phyloP scores from a whole-genome alignment of 2,113 vertebrate genomes.

The Hymenochirus boettgeri region DNA sequence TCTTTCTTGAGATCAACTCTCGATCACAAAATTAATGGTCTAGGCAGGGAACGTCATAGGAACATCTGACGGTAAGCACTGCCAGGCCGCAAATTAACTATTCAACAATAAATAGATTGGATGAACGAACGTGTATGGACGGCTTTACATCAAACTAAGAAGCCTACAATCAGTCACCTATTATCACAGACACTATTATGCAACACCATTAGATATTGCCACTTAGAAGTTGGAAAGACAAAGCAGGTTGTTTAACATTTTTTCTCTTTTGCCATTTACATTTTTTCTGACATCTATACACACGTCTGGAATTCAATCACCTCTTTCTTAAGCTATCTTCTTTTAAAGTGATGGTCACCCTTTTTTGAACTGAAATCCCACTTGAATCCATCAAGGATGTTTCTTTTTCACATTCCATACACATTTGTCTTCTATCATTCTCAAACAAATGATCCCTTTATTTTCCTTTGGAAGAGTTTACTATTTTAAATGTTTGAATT shows the following conservation, averaged over 20 bases:
- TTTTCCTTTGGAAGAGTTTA: slow-evolving; percentile 36
- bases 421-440: slow-evolving; percentile 19
- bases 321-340: slow-evolving; percentile 11
- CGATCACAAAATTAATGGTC: too few relatives aligned
- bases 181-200: neutral
- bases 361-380: slow-evolving; percentile 13
- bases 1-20: too few relatives aligned
- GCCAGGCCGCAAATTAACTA: too few relatives aligned
- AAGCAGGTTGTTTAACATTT: slow-evolving; percentile 5
- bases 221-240: neutral
- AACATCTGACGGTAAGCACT: too few relatives aligned
- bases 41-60: too few relatives aligned
- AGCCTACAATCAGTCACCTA: too few relatives aligned
- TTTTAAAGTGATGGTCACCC: slow-evolving; percentile 26
- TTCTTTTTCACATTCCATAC: slow-evolving; percentile 37
- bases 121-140: too few relatives aligned
- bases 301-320: slow-evolving; percentile 19
- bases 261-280: slow-evolving; percentile 12
- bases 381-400: slow-evolving; percentile 27
- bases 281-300: slow-evolving; percentile 19
- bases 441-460: slow-evolving; percentile 35
- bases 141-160: too few relatives aligned
- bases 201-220: neutral
- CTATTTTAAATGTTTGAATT: too few relatives aligned
- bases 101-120: too few relatives aligned